Percentiles rank a stretch among this genome's conserved stretches.
phyloP scores from a whole-genome alignment of 1,140 invertebrate species.

The Megalopta genalis region DNA sequence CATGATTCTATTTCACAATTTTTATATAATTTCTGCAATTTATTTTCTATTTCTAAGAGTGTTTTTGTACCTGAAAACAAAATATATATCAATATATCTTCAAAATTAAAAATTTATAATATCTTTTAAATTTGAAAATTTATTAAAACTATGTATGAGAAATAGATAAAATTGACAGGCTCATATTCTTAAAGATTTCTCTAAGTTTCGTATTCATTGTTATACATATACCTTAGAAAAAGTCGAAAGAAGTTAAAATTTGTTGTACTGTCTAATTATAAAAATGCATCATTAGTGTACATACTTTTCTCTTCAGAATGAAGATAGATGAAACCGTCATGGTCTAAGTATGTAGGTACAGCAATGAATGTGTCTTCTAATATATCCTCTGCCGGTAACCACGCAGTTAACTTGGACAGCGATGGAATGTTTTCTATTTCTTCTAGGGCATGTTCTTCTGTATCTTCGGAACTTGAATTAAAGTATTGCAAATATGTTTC shows the following conservation, averaged over 20 bases:
- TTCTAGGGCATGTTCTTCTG: neutral
- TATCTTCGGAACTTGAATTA: neutral
- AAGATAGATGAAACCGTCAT: conserved; percentile 81
- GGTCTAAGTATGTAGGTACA: conserved; percentile 81
- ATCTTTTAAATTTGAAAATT: too few species aligned
- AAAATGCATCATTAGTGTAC: neutral
- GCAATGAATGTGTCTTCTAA: conserved; percentile 77
- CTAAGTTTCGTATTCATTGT: too few species aligned
- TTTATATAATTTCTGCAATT: conserved; percentile 79
- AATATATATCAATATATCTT: neutral
- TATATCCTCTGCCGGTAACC: conserved; percentile 71
- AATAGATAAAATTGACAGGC: too few species aligned
- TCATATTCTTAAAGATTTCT: too few species aligned
- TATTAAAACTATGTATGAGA: too few species aligned
- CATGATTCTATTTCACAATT: conserved; percentile 75
- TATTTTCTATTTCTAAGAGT: conserved; percentile 33
- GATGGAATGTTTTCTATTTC: conserved; percentile 5
- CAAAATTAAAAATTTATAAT: too few species aligned
- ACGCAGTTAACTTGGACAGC: conserved; percentile 48
- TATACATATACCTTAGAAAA: too few species aligned
- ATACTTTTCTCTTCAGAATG: conserved; percentile 65
- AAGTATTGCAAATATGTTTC: neutral
- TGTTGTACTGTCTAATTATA: neutral
- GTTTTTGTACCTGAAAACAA: conserved; percentile 2
- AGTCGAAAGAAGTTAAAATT: too few species aligned